Conservation (phyloP, 2,888 invertebrate species). For the Chloroclysta siterata region DNA sequence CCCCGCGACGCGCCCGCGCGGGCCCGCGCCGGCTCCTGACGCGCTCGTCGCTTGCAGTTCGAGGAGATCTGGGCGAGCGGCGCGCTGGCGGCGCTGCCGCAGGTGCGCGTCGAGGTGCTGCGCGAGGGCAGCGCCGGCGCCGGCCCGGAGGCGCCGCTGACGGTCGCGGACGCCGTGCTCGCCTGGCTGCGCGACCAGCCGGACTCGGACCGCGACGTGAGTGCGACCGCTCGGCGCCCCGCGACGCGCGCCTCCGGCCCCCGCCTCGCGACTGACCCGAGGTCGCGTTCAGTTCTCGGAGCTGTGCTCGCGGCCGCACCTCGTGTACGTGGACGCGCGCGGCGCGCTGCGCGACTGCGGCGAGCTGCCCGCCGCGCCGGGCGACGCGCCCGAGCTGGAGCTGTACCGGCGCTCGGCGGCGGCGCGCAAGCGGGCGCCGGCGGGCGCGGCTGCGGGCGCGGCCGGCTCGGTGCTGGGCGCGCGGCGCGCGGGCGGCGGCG, state of each 20-base stretch:
- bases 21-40: not conserved
- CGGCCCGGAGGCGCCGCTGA: conserved; percentile 82
- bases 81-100: conserved; percentile 87
- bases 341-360: conserved; percentile 92
- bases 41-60: conserved; percentile 86
- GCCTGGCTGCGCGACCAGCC: conserved; percentile 84
- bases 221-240: too few species aligned
- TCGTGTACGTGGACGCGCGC: conserved; percentile 90
- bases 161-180: conserved; percentile 87
- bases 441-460: conserved; percentile 61
- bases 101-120: conserved; percentile 89
- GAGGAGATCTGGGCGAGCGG: conserved; percentile 86
- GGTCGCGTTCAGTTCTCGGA: conserved; percentile 45
- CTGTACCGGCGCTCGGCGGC: conserved; percentile 88
- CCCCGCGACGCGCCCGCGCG: too few species aligned
- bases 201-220: conserved; percentile 43
- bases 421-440: conserved; percentile 47
- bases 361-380: conserved; percentile 87
- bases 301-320: conserved; percentile 88
- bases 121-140: conserved; percentile 89
- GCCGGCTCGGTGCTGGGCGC: conserved; percentile 75
- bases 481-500: conserved; percentile 64
- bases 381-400: conserved; percentile 90
- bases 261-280: too few species aligned
- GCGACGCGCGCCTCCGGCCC: too few species aligned